Evolutionary conservation across 1,140 invertebrate species (phyloP).

Genomic region (Camponotus pennsylvanicus): DNA sequence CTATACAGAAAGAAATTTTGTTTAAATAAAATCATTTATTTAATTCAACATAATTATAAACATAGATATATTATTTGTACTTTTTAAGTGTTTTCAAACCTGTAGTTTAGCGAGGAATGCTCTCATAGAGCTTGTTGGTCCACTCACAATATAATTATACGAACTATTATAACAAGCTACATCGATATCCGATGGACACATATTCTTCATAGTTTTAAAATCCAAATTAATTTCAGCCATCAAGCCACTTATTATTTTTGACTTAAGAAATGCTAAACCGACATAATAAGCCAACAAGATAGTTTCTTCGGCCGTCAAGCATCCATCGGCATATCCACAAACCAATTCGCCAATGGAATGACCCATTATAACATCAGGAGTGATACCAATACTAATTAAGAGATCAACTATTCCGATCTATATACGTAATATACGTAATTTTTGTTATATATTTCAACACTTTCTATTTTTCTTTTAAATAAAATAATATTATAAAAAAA

Average conservation of each 20-base stretch:
- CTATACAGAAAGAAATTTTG: constrained; percentile 77
- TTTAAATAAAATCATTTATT: background rate
- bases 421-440: background rate
- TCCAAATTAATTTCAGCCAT: constrained; percentile 16
- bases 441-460: too few relatives aligned
- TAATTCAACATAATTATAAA: background rate
- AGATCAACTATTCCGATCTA: constrained; percentile 50
- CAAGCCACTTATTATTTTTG: constrained; percentile 73
- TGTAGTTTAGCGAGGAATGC: constrained; percentile 83
- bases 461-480: background rate
- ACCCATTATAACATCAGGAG: constrained; percentile 34
- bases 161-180: constrained; percentile 5
- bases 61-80: background rate
- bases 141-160: constrained; percentile 86
- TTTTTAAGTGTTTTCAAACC: background rate
- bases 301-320: constrained; percentile 30
- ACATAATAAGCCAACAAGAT: constrained; percentile 14
- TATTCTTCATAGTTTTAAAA: background rate
- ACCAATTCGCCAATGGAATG: constrained; percentile 42
- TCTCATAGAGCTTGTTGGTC: constrained; percentile 86
- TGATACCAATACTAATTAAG: constrained; percentile 12
- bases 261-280: background rate
- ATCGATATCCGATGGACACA: background rate
- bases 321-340: constrained; percentile 28
- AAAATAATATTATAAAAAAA: background rate